A percentile compares a stretch with the other conserved stretches of the same genome.
These are phyloP conservation scores for Mesitornis unicolor DNA, from an alignment of 2,113 vertebrate species.

Conservation along the genomic window DNA sequence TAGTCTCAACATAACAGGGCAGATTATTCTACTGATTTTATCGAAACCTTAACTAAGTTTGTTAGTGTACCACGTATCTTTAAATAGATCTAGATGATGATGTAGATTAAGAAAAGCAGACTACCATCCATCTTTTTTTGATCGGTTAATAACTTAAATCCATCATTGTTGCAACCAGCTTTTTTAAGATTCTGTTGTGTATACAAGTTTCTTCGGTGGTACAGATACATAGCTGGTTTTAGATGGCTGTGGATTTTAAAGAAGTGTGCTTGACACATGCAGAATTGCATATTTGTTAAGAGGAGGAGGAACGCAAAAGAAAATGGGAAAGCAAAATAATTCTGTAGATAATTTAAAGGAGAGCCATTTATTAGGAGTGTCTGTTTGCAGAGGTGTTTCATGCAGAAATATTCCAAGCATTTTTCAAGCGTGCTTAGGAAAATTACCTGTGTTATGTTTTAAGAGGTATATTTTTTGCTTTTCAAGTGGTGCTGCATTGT, in stretches of 20 bases:
- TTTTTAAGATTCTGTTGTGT: conserved; percentile 72
- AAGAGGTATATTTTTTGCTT: neutral
- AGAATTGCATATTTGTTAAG: neutral
- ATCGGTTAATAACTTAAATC: conserved; percentile 99
- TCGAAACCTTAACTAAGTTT: conserved; percentile 97
- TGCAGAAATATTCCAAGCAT: neutral
- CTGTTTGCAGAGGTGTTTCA: neutral
- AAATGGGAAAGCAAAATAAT: neutral
- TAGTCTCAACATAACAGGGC: conserved; percentile 81
- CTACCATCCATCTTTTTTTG: conserved; percentile 97
- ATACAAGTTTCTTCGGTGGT: conserved; percentile 67
- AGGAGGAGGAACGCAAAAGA: neutral
- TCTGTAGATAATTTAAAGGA: neutral
- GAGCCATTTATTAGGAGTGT: neutral
- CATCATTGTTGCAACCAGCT: conserved; percentile 87
- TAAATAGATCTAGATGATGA: conserved; percentile 99
- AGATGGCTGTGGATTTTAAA: conserved; percentile 34
- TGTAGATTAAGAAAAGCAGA: conserved; percentile 95
- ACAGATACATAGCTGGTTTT: conserved; percentile 33
- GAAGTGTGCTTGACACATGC: neutral
- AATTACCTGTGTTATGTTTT: neutral
- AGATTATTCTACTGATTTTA: conserved; percentile 96
- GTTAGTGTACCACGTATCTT: conserved; percentile 93
- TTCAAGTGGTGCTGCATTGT: neutral
- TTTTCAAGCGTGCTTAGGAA: neutral